Evolutionary conservation across 1,140 invertebrate genomes (phyloP).

Genomic region (Drosophila virilis): DNA sequence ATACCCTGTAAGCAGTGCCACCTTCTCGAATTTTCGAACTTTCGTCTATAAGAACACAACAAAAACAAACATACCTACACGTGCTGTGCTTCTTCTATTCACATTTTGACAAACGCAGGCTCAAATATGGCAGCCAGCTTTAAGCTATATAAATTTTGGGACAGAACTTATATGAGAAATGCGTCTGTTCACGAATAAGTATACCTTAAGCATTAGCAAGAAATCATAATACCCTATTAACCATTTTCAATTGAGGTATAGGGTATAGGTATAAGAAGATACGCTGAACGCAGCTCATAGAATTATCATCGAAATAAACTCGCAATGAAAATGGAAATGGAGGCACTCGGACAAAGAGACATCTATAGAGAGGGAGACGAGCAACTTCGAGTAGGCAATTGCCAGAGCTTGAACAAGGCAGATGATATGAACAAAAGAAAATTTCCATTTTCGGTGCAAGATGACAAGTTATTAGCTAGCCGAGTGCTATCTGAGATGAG

Average conservation of each 20-base stretch:
- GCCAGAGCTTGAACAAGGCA: conserved; percentile 40
- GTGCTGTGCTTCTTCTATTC: too few relatives aligned
- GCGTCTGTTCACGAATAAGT: too few relatives aligned
- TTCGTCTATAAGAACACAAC: too few relatives aligned
- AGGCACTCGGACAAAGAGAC: conserved; percentile 32
- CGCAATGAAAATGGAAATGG: conserved; percentile 68
- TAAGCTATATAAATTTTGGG: too few relatives aligned
- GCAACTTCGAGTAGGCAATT: conserved; percentile 68
- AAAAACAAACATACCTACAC: too few relatives aligned
- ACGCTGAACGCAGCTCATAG: conserved; percentile 49
- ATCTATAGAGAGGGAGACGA: conserved; percentile 31
- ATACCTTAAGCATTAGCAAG: not conserved
- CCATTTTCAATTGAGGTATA: too few relatives aligned
- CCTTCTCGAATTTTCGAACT: too few relatives aligned
- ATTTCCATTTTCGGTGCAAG: conserved; percentile 60
- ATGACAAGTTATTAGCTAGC: conserved; percentile 73
- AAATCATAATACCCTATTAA: not conserved
- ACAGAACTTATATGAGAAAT: too few relatives aligned
- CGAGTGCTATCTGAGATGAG: conserved; percentile 31
- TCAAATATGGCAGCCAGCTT: too few relatives aligned
- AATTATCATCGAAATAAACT: conserved; percentile 61
- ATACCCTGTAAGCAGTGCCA: not conserved
- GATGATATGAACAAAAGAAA: conserved; percentile 52
- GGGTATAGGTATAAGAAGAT: conserved; percentile 4
- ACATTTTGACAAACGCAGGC: too few relatives aligned